Evolutionary conservation across 2,888 invertebrate species (phyloP), one percentile per base, ranked within the genome.

Genomic region (Nycteola revayana): DNA sequence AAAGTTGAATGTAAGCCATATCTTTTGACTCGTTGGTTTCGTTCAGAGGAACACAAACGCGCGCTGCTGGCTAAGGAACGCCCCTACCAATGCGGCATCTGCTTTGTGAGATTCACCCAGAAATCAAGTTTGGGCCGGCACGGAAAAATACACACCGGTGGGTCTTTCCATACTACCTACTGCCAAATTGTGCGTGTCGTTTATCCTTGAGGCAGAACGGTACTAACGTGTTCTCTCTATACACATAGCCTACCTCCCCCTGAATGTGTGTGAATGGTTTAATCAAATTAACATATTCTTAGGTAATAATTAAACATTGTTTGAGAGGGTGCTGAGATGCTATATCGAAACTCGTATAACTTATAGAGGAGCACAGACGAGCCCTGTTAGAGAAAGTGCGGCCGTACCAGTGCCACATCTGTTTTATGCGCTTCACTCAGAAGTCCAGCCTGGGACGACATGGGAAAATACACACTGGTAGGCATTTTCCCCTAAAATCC

Each of bases 361-460:
- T 88, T 89, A 86, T 89, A 89, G 89, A 89, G 88, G 89, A 89
- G 83, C 89, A 89, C 88, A 89, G 89, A 86, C 89, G 86, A 79
- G 89, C 89, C 88, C 88, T 89, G 87, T 89, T 89, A 89, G 89
- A 88, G 80, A 89, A 89, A 89, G 89, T 88, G 88, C 89, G 89
- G 81, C 92, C 92, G 64, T 93, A 92, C 88, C 92, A 93, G 85
- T 93, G 93, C 87, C 91, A 92, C 85, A 85, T 92, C 77, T 93
- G 93, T 83, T 90, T 91, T 81, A 93, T 93, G 85, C 90, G 92
- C 84, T 93, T 93, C 84, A 93, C 93, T 73, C 93, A 93, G 85
- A 93, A 93, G 87, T 92, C 92, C 85, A 93, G 93, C 79, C 89
- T 93, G 68, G 93, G 93, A 83, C 93, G 93, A 71, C 93, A 93